These are phyloP conservation scores for Eidolon helvum DNA, from an alignment of 2,113 vertebrate species.

Conservation along the genomic window DNA sequence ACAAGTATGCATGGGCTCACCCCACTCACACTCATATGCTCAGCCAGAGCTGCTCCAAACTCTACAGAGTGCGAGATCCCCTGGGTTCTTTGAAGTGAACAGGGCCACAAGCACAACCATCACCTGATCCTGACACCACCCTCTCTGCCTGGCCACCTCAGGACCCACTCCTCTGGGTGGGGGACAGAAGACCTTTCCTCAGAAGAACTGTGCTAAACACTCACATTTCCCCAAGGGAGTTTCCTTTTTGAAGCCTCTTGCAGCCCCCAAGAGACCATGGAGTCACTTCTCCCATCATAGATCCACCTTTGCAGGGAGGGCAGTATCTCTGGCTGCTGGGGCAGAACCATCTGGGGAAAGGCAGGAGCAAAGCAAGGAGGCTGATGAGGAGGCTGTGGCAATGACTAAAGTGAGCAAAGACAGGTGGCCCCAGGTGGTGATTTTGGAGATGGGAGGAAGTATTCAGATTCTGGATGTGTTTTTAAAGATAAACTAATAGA, in stretches of 20 bases:
- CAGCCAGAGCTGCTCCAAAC: not conserved
- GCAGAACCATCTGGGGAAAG: not conserved
- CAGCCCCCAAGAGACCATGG: not conserved
- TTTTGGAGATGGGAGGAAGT: not conserved
- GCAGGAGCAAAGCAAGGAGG: not conserved
- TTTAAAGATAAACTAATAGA: not conserved
- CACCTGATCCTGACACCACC: not conserved
- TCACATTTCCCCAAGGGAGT: not conserved
- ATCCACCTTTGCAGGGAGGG: not conserved
- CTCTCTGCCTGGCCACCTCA: not conserved
- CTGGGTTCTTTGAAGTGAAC: not conserved
- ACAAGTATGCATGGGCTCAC: not conserved
- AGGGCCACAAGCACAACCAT: not conserved
- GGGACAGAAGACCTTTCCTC: not conserved
- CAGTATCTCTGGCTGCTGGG: not conserved
- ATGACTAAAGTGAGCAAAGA: not conserved
- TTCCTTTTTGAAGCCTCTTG: not conserved
- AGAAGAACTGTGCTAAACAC: not conserved
- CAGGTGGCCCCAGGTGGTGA: not conserved
- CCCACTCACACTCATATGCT: not conserved
- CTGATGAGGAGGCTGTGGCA: rapidly evolving
- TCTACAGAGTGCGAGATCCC: not conserved
- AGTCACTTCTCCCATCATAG: not conserved
- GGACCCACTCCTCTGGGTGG: not conserved
- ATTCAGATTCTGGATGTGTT: not conserved